Base-by-base conservation (phyloP, 2,113 vertebrate genomes). In the Cephalopterus ornatus region DNA sequence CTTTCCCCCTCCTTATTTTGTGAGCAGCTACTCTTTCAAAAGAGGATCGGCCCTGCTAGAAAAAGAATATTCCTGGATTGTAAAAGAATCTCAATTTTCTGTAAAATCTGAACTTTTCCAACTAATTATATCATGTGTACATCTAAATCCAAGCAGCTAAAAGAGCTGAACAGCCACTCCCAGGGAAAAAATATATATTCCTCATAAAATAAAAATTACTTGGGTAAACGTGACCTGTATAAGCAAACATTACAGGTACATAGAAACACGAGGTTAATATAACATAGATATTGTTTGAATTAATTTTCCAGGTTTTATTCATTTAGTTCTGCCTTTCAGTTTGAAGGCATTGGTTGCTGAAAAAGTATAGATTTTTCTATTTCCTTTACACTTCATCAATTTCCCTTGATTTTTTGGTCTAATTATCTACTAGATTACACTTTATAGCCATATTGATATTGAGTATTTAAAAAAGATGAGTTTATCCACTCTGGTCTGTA, bases 351-450 rank as follows among this genome's bases (percentile, higher is more conserved):
- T 70, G 9, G 37, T 81, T 85, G 56, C 37, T 73, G 30, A 30
- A 76, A 88, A 87, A 61, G 14, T 53, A 70, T 81, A 42, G 62
- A 85, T 96, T 95, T 96, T 96, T 89, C 81, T 73, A 26, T 82
- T 93, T 82, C 50, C 30, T 52, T 72, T 88, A 70, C 18, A 70
- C 35, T 58, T 87, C 33, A 62, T 88, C 66, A 73, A 28, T 95
- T 93, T 75, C n/a, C 65, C 32, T 39, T 74, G 71, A 42, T 84
- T 89, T 93, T 94, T 86, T 28, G 0, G 23, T 94, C 52, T 88
- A 85, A 91, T 95, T 95, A 92, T 91, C 82, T 87, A 24, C 61
- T 83, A 94, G 91, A 91, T 97, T 92, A 87, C 91, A 80, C 68
- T 94, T 90, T 41, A 93, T 68, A 95, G 56, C 49, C n/a, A 26